These are phyloP conservation scores for Channa maculata DNA, from an alignment of 2,113 vertebrate species.

Conservation along the genomic window DNA sequence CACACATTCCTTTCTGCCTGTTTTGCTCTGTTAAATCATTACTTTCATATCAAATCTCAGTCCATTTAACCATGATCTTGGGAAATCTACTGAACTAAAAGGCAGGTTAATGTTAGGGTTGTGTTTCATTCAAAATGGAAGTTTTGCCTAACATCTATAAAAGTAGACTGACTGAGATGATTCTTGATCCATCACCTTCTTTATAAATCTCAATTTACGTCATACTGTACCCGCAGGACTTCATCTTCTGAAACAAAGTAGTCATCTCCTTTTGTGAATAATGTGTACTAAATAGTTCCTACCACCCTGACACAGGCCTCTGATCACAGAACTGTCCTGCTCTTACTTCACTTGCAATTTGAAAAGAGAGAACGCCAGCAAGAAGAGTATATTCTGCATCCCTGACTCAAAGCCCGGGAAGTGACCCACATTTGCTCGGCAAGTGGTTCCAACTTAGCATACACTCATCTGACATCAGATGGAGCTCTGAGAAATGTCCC, in stretches of 20 bases:
- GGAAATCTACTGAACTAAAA: background rate
- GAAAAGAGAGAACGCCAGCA: background rate
- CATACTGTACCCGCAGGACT: background rate
- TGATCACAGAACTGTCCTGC: constrained; percentile 39
- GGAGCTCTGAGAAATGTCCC: constrained; percentile 46
- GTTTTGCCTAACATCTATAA: background rate
- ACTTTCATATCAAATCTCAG: background rate
- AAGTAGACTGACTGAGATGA: background rate
- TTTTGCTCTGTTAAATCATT: background rate
- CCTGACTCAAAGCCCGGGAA: constrained; percentile 44
- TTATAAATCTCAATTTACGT: constrained; percentile 11
- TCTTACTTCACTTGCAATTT: constrained; percentile 1
- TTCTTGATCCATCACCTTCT: constrained; percentile 2
- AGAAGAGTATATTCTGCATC: constrained; percentile 16
- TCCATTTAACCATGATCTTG: background rate
- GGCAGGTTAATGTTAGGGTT: background rate
- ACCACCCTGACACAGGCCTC: constrained; percentile 9
- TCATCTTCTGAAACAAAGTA: constrained; percentile 12
- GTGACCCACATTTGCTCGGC: constrained; percentile 19
- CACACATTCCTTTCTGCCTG: background rate
- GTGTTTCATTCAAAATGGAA: constrained; percentile 9
- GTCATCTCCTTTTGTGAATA: constrained; percentile 5
- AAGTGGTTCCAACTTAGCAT: constrained; percentile 48
- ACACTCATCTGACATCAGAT: constrained; percentile 19
- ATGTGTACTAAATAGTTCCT: constrained; percentile 26